These are phyloP conservation scores for Heloderma charlesbogerti DNA, from an alignment of 2,113 vertebrate species.

Conservation along the genomic window DNA sequence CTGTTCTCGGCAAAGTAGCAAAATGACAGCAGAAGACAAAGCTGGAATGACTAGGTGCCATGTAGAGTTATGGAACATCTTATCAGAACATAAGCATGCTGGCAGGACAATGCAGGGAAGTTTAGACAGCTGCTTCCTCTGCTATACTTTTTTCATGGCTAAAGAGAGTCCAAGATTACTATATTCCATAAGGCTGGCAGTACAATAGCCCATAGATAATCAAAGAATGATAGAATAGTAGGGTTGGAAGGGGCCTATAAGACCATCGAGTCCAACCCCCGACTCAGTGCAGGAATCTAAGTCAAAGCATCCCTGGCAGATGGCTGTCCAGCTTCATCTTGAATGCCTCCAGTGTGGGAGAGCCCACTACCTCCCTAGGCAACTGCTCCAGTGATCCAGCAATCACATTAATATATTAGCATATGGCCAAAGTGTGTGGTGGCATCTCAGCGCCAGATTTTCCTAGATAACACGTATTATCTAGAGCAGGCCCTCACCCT, in stretches of 20 bases:
- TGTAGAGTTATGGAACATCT: background rate
- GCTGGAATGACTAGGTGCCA: background rate
- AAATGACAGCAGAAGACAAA: background rate
- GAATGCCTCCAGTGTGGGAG: too few species aligned
- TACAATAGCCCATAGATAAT: background rate
- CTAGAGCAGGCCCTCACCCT: too few species aligned
- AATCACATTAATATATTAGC: background rate
- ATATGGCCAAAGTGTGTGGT: background rate
- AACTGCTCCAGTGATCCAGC: background rate
- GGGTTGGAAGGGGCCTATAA: too few species aligned
- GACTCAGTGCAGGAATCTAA: too few species aligned
- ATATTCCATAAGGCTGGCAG: background rate
- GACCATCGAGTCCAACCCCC: too few species aligned
- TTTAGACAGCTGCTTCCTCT: constrained; percentile 21
- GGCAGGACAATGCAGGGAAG: background rate
- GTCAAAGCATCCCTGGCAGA: too few species aligned
- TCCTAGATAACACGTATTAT: too few species aligned
- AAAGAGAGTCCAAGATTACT: background rate
- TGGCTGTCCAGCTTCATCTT: too few species aligned
- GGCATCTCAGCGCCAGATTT: background rate
- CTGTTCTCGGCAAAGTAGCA: background rate
- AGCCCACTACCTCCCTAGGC: too few species aligned
- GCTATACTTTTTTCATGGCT: background rate
- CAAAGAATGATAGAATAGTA: too few species aligned
- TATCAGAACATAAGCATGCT: background rate